Evolutionary conservation across 2,113 vertebrate species (phyloP), one percentile per base, ranked within the genome.

Genomic region (Chaetorhynchus papuensis): DNA sequence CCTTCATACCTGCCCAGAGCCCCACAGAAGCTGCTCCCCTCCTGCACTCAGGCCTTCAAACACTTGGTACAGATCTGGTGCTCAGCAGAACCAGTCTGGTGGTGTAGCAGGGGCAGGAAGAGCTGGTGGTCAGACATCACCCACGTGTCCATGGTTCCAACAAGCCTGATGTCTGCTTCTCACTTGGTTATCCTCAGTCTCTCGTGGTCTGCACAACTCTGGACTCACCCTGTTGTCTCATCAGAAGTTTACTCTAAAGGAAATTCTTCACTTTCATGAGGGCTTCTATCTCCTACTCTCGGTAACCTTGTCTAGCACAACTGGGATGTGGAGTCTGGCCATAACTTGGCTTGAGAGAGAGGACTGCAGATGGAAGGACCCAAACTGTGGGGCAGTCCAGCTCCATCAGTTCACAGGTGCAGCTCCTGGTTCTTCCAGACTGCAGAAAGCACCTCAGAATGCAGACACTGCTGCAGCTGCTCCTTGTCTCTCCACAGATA

Each of bases 361-460:
- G 59, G 21, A 17, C 41, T 83, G 69, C 54, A 70, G 24, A 17
- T 44, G 60, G 64, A 45, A 18, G 42, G 10, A 45, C 64, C 20
- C 50, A 49, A 49, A 26, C 35, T 39, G 21, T 68, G 69, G 33
- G n/a, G 70, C 39, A 57, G 27, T 14, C 59, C 68, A 76, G 57
- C 66, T 66, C 71, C 57, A 41, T 9, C 68, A 28, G 31, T 8
- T 83, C 71, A 31, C 44, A 60, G 44, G 10, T 39, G 53, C 80
- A 89, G 80, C 23, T 93, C 53, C 76, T 80, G 66, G 11, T 24
- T 80, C 68, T 57, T 61, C 44, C 54, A 89, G 68, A 11, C 30
- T 15, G 3, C 1, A 0, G 30, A 27, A 64, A 56, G 42, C 3
- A 5, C 26, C 66, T 56, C 21, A 7, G 49, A 59, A 31, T 3